phyloP scores from a whole-genome alignment of 2,797 vertebrate species.

The Atherinosoma microstoma region DNA sequence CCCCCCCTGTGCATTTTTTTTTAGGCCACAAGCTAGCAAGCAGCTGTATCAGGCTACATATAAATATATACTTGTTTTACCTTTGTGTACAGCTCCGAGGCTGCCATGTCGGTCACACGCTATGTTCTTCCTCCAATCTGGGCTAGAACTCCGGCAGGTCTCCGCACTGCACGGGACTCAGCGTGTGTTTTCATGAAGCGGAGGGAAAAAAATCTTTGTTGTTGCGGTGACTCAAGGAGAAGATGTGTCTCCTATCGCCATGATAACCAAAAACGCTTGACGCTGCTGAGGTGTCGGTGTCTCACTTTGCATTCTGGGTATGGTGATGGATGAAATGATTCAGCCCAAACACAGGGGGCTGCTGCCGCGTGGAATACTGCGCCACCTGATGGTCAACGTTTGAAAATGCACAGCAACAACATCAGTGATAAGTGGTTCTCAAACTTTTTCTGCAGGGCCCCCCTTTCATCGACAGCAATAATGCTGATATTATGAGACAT shows the following conservation, averaged over 20 bases:
- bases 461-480: too few relatives aligned
- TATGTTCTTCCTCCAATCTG: conserved; percentile 68
- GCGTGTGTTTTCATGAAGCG: conserved; percentile 45
- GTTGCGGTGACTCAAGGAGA: conserved; percentile 41
- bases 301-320: conserved; percentile 88
- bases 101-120: conserved; percentile 87
- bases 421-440: too few relatives aligned
- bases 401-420: background rate
- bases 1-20: background rate
- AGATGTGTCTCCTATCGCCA: conserved; percentile 66
- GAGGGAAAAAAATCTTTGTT: conserved; percentile 13
- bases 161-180: conserved; percentile 37
- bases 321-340: conserved; percentile 81
- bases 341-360: conserved; percentile 48
- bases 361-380: conserved; percentile 40
- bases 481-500: too few relatives aligned
- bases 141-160: conserved; percentile 61
- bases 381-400: conserved; percentile 59
- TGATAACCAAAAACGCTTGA: conserved; percentile 63
- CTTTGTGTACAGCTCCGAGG: conserved; percentile 96
- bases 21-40: conserved; percentile 10
- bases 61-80: conserved; percentile 74
- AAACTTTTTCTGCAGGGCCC: too few relatives aligned
- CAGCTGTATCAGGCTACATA: background rate
- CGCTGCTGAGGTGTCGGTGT: conserved; percentile 67